These are phyloP conservation scores for Ceratoteleas bidentatus DNA, from an alignment of 1,140 invertebrate species.

Conservation along the genomic window DNA sequence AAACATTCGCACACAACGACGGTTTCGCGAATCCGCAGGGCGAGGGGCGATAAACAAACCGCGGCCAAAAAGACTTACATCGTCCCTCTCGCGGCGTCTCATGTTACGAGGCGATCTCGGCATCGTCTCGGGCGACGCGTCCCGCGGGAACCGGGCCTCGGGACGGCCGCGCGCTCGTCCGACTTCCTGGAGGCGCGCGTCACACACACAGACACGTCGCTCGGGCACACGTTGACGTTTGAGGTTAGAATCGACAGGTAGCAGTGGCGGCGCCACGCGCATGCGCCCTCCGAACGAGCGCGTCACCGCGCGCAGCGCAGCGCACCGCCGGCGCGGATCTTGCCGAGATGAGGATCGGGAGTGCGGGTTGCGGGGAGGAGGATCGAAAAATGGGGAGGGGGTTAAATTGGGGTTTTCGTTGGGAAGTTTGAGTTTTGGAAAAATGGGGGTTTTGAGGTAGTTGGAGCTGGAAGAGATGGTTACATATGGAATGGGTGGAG, in stretches of 20 bases:
- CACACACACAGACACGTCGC: conserved; percentile 50
- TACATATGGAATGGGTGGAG: no score
- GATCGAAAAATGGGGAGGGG: no score
- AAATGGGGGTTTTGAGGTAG: no score
- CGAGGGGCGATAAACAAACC: conserved; percentile 11
- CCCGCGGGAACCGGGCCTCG: neutral
- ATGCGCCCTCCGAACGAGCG: conserved; percentile 69
- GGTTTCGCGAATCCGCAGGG: neutral
- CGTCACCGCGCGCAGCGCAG: no score
- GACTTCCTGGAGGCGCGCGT: conserved; percentile 52
- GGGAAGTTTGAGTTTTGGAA: no score
- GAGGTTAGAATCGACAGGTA: conserved; percentile 79
- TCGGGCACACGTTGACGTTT: conserved; percentile 72
- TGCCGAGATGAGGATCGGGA: no score
- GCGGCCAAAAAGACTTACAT: conserved; percentile 20
- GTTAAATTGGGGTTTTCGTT: no score
- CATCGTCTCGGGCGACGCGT: neutral
- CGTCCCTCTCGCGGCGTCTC: conserved; percentile 8
- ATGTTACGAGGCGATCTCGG: neutral
- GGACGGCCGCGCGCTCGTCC: neutral
- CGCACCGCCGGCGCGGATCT: no score
- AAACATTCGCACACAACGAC: neutral
- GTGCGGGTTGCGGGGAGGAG: no score
- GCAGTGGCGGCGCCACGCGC: conserved; percentile 67
- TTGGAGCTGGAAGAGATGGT: no score